phyloP scores from a whole-genome alignment of 1,140 invertebrate species.

The Sitophilus oryzae region DNA sequence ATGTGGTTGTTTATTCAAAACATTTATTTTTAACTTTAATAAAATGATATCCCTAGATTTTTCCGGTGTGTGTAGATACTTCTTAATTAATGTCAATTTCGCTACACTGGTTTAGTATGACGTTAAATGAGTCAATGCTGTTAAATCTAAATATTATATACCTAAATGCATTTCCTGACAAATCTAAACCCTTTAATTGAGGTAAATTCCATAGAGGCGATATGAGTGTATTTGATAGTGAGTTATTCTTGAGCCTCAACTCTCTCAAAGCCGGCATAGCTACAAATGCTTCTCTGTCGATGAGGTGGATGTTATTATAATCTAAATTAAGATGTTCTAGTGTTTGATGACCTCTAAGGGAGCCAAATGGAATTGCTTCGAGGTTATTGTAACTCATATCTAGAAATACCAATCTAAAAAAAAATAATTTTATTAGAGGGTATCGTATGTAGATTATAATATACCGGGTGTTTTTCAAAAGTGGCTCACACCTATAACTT shows the following conservation, averaged over 20 bases:
- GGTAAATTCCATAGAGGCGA: constrained; percentile 76
- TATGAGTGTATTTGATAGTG: constrained; percentile 51
- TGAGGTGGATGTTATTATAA: constrained; percentile 65
- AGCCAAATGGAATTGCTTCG: constrained; percentile 66
- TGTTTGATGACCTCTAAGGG: constrained; percentile 67
- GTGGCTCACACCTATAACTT: too few species aligned
- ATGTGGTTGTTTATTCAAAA: too few species aligned
- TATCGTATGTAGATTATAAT: too few species aligned
- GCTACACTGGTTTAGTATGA: too few species aligned
- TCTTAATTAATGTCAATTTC: too few species aligned
- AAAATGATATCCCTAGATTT: too few species aligned
- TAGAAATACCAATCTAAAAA: constrained; percentile 58
- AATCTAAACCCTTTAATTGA: constrained; percentile 71
- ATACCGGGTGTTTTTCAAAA: too few species aligned
- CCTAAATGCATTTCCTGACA: constrained; percentile 64
- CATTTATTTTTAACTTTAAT: too few species aligned
- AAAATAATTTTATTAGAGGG: background rate
- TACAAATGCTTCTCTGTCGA: constrained; percentile 69
- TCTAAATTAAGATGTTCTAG: constrained; percentile 75
- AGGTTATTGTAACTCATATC: constrained; percentile 72
- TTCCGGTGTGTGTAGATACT: too few species aligned
- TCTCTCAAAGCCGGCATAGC: constrained; percentile 77
- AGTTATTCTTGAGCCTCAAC: constrained; percentile 72
- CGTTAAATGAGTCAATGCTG: too few species aligned
- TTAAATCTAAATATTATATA: background rate